These are phyloP conservation scores for Rhyacophila brunnea DNA, from an alignment of 1,140 invertebrate genomes.

Conservation along the genomic window DNA sequence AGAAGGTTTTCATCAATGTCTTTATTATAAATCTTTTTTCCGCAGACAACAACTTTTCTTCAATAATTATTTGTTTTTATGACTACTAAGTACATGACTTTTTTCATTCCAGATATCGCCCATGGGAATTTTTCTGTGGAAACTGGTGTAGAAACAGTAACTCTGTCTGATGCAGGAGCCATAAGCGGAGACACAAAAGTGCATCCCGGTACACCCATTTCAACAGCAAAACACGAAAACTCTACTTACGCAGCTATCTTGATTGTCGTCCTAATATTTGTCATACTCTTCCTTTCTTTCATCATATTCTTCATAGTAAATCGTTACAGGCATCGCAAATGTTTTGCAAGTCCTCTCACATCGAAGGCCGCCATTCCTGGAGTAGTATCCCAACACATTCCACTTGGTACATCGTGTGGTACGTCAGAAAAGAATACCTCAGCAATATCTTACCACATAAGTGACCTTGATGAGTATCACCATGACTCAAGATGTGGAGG, in stretches of 20 bases:
- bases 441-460: constrained; percentile 44
- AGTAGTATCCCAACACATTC: constrained; percentile 37
- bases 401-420: constrained; percentile 1
- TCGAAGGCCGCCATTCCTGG: constrained; percentile 55
- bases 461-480: constrained; percentile 44
- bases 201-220: constrained; percentile 59
- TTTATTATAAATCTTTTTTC: too few species aligned
- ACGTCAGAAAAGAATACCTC: constrained; percentile 40
- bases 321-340: constrained; percentile 75
- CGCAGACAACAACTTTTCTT: too few species aligned
- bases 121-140: constrained; percentile 72
- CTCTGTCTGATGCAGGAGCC: constrained; percentile 45
- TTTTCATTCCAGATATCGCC: constrained; percentile 58
- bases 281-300: constrained; percentile 71
- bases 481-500: constrained; percentile 47
- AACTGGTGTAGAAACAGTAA: constrained; percentile 54
- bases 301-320: constrained; percentile 77
- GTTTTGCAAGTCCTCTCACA: constrained; percentile 70
- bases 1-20: too few species aligned
- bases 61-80: too few species aligned
- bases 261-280: constrained; percentile 74
- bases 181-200: constrained; percentile 55
- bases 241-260: constrained; percentile 79
- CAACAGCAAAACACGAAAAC: constrained; percentile 68
- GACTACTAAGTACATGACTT: too few species aligned